phyloP scores from a whole-genome alignment of 2,113 vertebrate genomes.

The Hypocryptadius cinnamomeus region DNA sequence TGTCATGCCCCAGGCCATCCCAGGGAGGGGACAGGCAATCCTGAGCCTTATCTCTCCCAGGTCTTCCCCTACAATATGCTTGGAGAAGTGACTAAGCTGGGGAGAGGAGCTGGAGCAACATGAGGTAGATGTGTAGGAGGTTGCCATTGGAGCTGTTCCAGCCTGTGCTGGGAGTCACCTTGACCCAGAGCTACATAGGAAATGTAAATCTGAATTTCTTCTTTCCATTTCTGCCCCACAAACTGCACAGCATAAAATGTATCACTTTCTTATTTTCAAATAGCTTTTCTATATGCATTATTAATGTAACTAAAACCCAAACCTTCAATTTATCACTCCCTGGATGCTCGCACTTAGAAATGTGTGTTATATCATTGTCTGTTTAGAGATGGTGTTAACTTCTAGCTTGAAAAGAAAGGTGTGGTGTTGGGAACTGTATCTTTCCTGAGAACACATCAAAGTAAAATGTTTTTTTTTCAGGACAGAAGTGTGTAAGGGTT shows the following conservation, averaged over 20 bases:
- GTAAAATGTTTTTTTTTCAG: neutral
- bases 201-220: neutral
- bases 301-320: slow-evolving; percentile 49
- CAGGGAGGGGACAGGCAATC: neutral
- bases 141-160: slow-evolving; percentile 20
- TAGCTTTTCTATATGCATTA: slow-evolving; percentile 41
- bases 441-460: neutral
- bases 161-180: slow-evolving; percentile 7
- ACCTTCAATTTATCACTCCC: slow-evolving; percentile 55
- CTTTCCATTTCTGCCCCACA: neutral
- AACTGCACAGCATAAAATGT: neutral
- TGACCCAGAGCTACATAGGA: neutral
- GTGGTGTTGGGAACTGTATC: neutral
- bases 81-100: neutral
- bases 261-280: slow-evolving; percentile 38
- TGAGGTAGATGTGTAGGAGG: slow-evolving; percentile 6
- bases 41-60: neutral
- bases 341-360: neutral
- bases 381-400: slow-evolving; percentile 45
- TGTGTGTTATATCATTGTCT: slow-evolving; percentile 35
- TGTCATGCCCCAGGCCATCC: neutral
- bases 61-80: neutral
- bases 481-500: neutral
- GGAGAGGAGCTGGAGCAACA: slow-evolving; percentile 18
- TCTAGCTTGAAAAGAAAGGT: neutral